Base-by-base conservation (phyloP, 2,888 invertebrate genomes). In the Sepiola atlantica region DNA sequence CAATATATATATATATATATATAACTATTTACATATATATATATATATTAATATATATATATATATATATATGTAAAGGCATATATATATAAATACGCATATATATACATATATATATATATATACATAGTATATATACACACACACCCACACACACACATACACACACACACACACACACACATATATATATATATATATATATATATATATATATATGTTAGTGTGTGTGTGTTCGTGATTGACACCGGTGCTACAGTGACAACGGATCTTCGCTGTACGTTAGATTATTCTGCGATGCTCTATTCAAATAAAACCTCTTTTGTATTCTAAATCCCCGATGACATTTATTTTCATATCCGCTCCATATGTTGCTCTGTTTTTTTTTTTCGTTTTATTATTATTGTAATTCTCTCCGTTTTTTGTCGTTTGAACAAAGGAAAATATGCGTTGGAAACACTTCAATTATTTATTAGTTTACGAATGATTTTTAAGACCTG, bases 401-500 rank as follows among this genome's bases (percentile, higher is more conserved):
- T 45, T 45, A 45, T 45, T 45, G 2, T 45, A 45, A 45, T 45
- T 45, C 8, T 45, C 77, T 77, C 32, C 12, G n/a, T 77, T 77
- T 77, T n/a, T n/a, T n/a, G n/a, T n/a, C n/a, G n/a, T n/a, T n/a
- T n/a, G n/a, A 16, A 77, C 77, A 77, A 77, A 77, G 77, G 77
- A 77, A 77, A 32, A 77, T 77, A 77, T 77, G 77, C 77, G 77
- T n/a, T n/a, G 77, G 77, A 77, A 77, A 77, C 32, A n/a, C 77
- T 32, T 77, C 77, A 77, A 77, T 77, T 77, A 77, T 77, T 77
- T 77, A 77, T 77, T 77, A 32, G 77, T 77, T 77, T n/a, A 2
- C 32, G 77, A 77, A 77, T n/a, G 77, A 77, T 77, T 77, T 77
- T 77, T 77, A 77, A 77, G 77, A 77, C 77, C 77, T 77, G 77